Evolutionary conservation across 1,140 invertebrate genomes (phyloP).

Genomic region (Charaxes varanes): DNA sequence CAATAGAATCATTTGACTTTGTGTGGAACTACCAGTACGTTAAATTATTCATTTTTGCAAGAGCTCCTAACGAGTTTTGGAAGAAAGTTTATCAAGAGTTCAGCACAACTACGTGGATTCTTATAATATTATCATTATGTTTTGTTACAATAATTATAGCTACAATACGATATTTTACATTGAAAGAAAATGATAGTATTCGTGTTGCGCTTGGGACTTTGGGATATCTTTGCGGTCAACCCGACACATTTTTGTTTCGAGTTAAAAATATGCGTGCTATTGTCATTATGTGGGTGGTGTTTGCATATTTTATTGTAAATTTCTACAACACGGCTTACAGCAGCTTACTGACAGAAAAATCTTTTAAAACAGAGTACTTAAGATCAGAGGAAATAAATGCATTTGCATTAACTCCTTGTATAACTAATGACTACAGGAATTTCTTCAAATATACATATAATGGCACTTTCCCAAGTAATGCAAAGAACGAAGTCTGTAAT

Average conservation of each 20-base stretch:
- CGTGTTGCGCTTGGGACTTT: conserved; percentile 23
- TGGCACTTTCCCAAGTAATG: conserved; percentile 21
- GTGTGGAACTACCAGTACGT: too few relatives aligned
- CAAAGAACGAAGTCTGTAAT: too few relatives aligned
- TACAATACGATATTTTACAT: conserved; percentile 4
- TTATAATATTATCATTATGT: conserved; percentile 16
- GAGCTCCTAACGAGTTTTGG: too few relatives aligned
- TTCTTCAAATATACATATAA: conserved; percentile 29
- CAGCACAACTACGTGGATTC: conserved; percentile 22
- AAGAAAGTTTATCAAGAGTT: conserved; percentile 32
- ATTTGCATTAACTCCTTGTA: conserved; percentile 27
- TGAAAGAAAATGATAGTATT: conserved; percentile 4
- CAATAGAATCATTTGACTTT: too few relatives aligned
- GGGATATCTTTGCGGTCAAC: too few relatives aligned
- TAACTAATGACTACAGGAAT: conserved; percentile 17
- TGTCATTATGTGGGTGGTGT: conserved; percentile 34
- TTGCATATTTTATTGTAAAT: conserved; percentile 35
- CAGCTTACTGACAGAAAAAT: conserved; percentile 26
- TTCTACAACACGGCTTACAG: conserved; percentile 36
- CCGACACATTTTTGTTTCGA: too few relatives aligned
- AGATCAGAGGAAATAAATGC: conserved; percentile 15
- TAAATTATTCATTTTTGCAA: too few relatives aligned
- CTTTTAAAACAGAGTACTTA: conserved; percentile 13
- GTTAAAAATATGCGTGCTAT: too few relatives aligned
- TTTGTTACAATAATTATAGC: conserved; percentile 12